Percentiles rank a stretch among this genome's conserved stretches.
Conservation (phyloP, 2,888 invertebrate genomes). For the Invenusta paracnida region DNA sequence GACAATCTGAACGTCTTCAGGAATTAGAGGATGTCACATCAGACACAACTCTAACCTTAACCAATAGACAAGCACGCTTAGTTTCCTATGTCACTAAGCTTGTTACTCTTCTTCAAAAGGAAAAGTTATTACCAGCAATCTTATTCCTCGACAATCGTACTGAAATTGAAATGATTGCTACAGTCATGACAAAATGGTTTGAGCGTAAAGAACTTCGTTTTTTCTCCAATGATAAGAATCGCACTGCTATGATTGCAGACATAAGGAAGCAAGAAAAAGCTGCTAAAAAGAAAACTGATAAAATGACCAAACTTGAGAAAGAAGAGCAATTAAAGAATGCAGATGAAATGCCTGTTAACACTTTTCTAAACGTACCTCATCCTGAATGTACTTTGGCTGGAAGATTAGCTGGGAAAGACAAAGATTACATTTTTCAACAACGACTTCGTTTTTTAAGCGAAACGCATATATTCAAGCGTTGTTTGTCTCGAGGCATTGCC, state of each 20-base stretch:
- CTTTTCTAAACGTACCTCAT: neutral
- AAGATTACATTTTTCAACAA: neutral
- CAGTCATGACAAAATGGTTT: neutral
- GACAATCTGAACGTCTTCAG: neutral
- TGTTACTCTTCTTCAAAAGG: neutral
- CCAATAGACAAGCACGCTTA: neutral
- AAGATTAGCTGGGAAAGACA: neutral
- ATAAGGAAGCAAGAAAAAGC: neutral
- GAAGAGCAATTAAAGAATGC: neutral
- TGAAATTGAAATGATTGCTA: conserved; percentile 27
- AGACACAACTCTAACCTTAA: neutral
- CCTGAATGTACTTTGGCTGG: neutral
- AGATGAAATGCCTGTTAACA: neutral
- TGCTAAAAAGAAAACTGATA: neutral
- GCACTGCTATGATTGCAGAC: neutral
- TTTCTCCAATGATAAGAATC: neutral
- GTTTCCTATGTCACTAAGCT: neutral
- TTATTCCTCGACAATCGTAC: conserved; percentile 28
- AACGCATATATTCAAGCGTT: neutral
- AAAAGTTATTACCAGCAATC: conserved; percentile 36
- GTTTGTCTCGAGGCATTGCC: conserved; percentile 25
- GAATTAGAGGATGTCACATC: neutral
- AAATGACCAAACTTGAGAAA: neutral
- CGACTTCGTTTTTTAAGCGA: neutral
- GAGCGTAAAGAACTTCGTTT: neutral